Percentiles rank a stretch among this genome's conserved stretches.
These are phyloP conservation scores for Capromys pilorides DNA, from an alignment of 2,797 vertebrate genomes.

Conservation along the genomic window DNA sequence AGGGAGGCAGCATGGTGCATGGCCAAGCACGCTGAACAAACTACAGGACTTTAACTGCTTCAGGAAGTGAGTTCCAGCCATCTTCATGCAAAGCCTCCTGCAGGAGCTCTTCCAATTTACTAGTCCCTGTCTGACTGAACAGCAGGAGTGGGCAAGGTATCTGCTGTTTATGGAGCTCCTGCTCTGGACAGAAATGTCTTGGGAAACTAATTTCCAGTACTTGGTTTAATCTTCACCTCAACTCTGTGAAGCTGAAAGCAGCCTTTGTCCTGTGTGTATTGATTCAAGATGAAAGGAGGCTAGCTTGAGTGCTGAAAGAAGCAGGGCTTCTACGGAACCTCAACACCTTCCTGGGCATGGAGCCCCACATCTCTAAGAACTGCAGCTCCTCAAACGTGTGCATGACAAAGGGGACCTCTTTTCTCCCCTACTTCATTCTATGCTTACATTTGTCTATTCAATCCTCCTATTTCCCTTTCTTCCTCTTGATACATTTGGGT, in stretches of 20 bases:
- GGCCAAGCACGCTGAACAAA: accelerated
- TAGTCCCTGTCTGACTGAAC: neutral
- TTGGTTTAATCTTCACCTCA: neutral
- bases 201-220: neutral
- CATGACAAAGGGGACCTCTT: accelerated
- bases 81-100: neutral
- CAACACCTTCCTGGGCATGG: neutral
- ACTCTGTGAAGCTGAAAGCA: neutral
- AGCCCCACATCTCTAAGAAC: neutral
- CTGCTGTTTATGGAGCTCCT: neutral
- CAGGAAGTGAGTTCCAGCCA: neutral
- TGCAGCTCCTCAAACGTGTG: neutral
- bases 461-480: neutral
- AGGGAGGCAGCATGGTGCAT: too few relatives aligned
- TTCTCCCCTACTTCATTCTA: neutral
- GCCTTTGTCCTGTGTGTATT: neutral
- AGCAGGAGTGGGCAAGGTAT: too few relatives aligned
- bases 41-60: neutral
- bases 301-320: neutral
- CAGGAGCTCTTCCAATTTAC: neutral
- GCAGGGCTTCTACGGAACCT: accelerated
- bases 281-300: neutral
- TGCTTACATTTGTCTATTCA: neutral
- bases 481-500: neutral
- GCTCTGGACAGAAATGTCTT: neutral